Evolutionary conservation across 2,797 vertebrate species (phyloP), one percentile per base, ranked within the genome.

Genomic region (Syndactyla subalaris): DNA sequence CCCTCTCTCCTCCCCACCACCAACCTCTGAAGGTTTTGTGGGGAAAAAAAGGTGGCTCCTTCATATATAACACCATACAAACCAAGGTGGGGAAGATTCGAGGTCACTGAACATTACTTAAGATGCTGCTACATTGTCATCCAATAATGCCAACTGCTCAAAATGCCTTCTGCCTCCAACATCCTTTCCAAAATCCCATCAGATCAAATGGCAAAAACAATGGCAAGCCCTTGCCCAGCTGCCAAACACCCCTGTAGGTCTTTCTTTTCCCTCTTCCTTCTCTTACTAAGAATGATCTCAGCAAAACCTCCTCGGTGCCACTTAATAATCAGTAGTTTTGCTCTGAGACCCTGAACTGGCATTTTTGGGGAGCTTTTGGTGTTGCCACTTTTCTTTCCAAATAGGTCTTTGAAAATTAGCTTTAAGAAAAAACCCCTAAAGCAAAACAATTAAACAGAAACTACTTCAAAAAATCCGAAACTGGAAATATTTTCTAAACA

Each of bases 391-490:
- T 70, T 82, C 26, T 39, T 92, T 63, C 29, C 38, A 85, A 81
- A 55, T 0, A 84, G n/a, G 48, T 46, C 2, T 63, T 85, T 39
- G 55, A 85, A 73, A 94, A 70, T 32, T 14, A 55, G 18, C 22
- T 88, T 67, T 0, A 49, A 49, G 5, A 49, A 49, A 26, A 24
- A 46, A 11, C 11, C 9, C 18, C 18, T 20, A 51, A 66, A 77
- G 24, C 1, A 10, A 71, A 91, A 38, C 21, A 52, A 34, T 21
- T 48, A 23, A 88, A 61, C 7, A 88, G 30, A 88, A 72, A 52
- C 26, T 4, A 27, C 16, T 62, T 58, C 2, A 2, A 34, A 52
- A 88, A 51, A 1, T 1, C 0, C 3, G 15, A 45, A 43, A 22
- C 8, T 9, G 16, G 49, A 59, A 86, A 14, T 55, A n/a, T 34